Evolutionary conservation across 2,888 invertebrate species (phyloP), one percentile per base, ranked within the genome.

Genomic region (Drosophila maculinotata): DNA sequence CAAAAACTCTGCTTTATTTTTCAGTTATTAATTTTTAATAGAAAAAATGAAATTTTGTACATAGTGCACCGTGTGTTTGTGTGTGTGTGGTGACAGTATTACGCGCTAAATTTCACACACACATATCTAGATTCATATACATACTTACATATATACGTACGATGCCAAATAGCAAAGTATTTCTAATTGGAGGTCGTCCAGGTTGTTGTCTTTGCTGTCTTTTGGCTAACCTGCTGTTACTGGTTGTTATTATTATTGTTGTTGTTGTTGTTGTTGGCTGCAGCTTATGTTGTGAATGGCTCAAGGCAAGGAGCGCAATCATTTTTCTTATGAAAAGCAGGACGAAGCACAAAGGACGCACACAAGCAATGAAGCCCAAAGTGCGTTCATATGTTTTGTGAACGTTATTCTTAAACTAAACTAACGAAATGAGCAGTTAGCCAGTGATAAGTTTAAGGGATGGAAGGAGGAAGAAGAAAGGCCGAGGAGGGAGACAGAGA

Each of bases 101-200:
- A 52, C 71, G 82, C 71, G 82, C 76, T 76, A 71, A 76, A 82
- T 79, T 82, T 79, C 80, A 69, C 71, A 74, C 62, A 20, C 20
- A 17, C 44, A 59, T 41, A 54, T 45, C 28, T 38, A 17, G 31
- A 26, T 30, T 35, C 47, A 23, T 25, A 45, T 14, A 33, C 30
- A 17, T 25, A 44, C 23, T 12, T 10, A 35, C 31, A 8, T 10
- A 20, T 7, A 28, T 31, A 28, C 15, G 28, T 17, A 30, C 35
- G 63, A 65, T 64, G 44, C 56, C 70, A 77, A 78, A 74, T 66
- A 78, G 79, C 68, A 64, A 79, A 79, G 70, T 71, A 69, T 79
- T 78, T 78, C 69, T 84, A 84, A 80, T 84, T 80, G 85, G 71
- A 81, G 81, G 85, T 84, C 79, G 71, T 66, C 66, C 68, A 68